Percentiles rank a stretch among this genome's conserved stretches.
Conservation (phyloP, 2,888 invertebrate species). For the Amitus sp. region DNA sequence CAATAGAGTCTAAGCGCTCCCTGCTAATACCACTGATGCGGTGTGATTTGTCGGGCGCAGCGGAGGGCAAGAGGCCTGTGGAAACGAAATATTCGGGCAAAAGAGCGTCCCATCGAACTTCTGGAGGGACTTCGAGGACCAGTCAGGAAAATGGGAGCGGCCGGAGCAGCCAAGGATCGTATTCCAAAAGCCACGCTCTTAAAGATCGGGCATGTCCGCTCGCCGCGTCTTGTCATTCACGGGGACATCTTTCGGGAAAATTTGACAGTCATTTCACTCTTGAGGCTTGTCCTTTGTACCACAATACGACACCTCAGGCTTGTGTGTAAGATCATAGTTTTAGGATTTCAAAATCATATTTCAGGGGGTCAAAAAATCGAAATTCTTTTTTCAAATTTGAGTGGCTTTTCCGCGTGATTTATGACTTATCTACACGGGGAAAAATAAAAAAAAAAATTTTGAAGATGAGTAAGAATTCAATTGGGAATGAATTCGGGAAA, state of each 20-base stretch:
- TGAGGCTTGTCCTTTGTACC: constrained; percentile 92
- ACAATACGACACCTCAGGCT: constrained; percentile 81
- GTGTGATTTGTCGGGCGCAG: constrained; percentile 46
- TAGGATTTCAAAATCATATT: background rate
- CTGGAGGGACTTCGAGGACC: constrained; percentile 55
- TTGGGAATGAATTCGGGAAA: too few species aligned
- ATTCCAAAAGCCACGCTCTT: constrained; percentile 53
- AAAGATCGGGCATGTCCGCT: constrained; percentile 85
- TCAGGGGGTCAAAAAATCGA: background rate
- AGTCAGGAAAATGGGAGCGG: constrained; percentile 45
- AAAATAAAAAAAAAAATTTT: too few species aligned
- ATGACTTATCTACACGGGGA: too few species aligned
- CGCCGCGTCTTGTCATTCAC: constrained; percentile 86
- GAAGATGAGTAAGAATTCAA: too few species aligned
- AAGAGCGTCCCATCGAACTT: constrained; percentile 65
- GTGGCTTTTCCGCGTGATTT: too few species aligned
- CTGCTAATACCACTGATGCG: constrained; percentile 46
- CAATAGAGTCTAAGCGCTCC: constrained; percentile 44
- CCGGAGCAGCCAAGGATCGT: constrained; percentile 45
- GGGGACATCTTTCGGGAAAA: constrained; percentile 86
- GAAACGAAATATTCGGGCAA: constrained; percentile 75
- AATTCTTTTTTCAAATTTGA: too few species aligned
- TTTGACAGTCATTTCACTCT: constrained; percentile 85
- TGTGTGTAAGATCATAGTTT: constrained; percentile 68
- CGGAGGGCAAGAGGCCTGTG: constrained; percentile 65